A percentile compares a stretch with the other conserved stretches of the same genome.
Conservation (phyloP, 2,888 invertebrate species). For the Anthoptus insignis region DNA sequence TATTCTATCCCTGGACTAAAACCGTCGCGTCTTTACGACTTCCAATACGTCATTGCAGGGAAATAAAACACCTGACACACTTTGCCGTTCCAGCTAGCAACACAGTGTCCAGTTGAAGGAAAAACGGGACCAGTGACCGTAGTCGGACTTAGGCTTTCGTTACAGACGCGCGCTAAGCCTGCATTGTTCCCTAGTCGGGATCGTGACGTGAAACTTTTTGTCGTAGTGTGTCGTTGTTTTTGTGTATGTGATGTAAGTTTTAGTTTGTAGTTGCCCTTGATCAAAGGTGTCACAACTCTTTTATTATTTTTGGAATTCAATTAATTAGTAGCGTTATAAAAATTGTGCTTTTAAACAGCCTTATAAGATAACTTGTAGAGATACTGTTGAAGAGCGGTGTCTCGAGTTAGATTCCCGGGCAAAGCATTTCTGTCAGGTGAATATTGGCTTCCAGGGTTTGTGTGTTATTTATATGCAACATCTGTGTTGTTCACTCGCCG, state of each 20-base stretch:
- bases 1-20: too few relatives aligned
- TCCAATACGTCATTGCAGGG: conserved; percentile 15
- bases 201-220: neutral
- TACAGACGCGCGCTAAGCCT: conserved; percentile 18
- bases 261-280: neutral
- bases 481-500: too few relatives aligned
- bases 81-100: conserved; percentile 10
- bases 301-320: too few relatives aligned
- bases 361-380: too few relatives aligned
- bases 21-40: conserved; percentile 4
- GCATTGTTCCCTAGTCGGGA: conserved; percentile 23
- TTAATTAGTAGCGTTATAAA: too few relatives aligned
- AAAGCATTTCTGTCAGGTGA: too few relatives aligned
- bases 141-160: conserved; percentile 35
- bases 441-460: too few relatives aligned
- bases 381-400: too few relatives aligned
- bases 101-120: conserved; percentile 25
- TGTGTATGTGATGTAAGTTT: conserved; percentile 13
- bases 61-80: conserved; percentile 10
- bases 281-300: too few relatives aligned
- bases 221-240: neutral
- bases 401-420: too few relatives aligned
- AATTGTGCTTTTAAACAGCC: too few relatives aligned
- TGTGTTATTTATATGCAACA: too few relatives aligned
- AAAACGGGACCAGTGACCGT: conserved; percentile 40